Evolutionary conservation across 2,888 invertebrate genomes (phyloP).

Genomic region (Tolmerus cingulatus): DNA sequence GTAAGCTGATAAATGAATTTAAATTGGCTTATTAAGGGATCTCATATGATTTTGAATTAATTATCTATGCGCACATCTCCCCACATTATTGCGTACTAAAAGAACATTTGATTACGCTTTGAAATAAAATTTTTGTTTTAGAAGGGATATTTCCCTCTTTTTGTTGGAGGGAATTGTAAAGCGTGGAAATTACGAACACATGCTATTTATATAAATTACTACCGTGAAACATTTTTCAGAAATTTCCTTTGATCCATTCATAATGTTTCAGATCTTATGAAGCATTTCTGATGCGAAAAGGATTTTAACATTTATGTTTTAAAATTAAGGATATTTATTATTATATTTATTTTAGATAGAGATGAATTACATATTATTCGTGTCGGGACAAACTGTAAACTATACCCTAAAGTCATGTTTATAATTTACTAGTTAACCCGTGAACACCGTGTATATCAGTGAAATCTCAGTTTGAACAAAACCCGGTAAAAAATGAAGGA

Average conservation of each 20-base stretch:
- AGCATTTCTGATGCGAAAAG: background rate
- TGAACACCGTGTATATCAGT: too few relatives aligned
- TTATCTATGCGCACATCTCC: slow-evolving; percentile 10
- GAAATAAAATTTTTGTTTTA: background rate
- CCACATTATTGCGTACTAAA: slow-evolving; percentile 31
- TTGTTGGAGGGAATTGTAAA: background rate
- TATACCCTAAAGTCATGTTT: too few relatives aligned
- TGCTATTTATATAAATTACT: too few relatives aligned
- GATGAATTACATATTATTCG: too few relatives aligned
- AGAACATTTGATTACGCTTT: background rate
- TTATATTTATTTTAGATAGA: too few relatives aligned
- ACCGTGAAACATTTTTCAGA: too few relatives aligned
- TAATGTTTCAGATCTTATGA: background rate
- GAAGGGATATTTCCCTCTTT: background rate
- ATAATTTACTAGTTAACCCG: too few relatives aligned
- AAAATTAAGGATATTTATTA: too few relatives aligned
- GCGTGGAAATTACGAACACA: background rate
- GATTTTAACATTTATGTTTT: too few relatives aligned
- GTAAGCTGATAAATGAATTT: slow-evolving; percentile 27
- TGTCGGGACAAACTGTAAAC: too few relatives aligned
- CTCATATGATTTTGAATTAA: slow-evolving; percentile 5
- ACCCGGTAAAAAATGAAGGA: too few relatives aligned
- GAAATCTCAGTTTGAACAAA: too few relatives aligned
- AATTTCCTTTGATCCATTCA: background rate
- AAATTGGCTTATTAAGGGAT: slow-evolving; percentile 38